Base-by-base conservation (phyloP, 2,888 invertebrate genomes). In the Frankliniella intonsa region DNA sequence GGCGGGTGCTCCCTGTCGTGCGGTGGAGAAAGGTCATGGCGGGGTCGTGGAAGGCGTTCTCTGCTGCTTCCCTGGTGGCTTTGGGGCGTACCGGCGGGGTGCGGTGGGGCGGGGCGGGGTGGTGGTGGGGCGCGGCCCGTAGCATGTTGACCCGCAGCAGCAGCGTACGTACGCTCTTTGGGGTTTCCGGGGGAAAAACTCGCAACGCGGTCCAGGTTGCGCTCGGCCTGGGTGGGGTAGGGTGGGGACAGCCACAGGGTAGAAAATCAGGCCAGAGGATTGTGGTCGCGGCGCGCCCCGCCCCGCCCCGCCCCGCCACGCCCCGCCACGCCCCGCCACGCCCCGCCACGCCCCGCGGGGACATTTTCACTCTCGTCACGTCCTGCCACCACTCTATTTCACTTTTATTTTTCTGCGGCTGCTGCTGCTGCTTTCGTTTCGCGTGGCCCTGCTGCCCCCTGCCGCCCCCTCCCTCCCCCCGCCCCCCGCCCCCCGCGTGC, bases 391-490 rank as follows among this genome's bases (percentile, higher is more conserved):
- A 25, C 69, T 76, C 69, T 76, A 76, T 76, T 76, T 76, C 69
- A 76, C 69, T 76, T 76, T 76, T 76, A 76, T 76, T 76, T 76
- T 76, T 22, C 69, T 76, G 69, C 22, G 11, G 25, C 69, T 38
- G 69, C 69, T 76, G 38, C n/a, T 76, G 69, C 69, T 76, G 38
- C n/a, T 76, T 76, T 76, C 69, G 69, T 76, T 76, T 76, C 22
- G 69, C 25, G 22, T 76, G 69, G 65, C n/a, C 65, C 55, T 8
- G 17, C 55, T 12, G 55, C 55, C 55, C 11, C 55, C 14, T 17
- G 14, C 8, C 55, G 55, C 55, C 55, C 55, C 55, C 14, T 17
- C 55, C 55, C 55, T 5, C 55, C 55, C 55, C 55, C 17, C 55
- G 3, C 17, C 14, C 7, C 2, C 55, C 55, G 3, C 55, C 2